Percentiles rank a stretch among this genome's conserved stretches.
These are phyloP conservation scores for Haliaeetus leucogaster DNA, from an alignment of 2,113 vertebrate genomes.

Conservation along the genomic window DNA sequence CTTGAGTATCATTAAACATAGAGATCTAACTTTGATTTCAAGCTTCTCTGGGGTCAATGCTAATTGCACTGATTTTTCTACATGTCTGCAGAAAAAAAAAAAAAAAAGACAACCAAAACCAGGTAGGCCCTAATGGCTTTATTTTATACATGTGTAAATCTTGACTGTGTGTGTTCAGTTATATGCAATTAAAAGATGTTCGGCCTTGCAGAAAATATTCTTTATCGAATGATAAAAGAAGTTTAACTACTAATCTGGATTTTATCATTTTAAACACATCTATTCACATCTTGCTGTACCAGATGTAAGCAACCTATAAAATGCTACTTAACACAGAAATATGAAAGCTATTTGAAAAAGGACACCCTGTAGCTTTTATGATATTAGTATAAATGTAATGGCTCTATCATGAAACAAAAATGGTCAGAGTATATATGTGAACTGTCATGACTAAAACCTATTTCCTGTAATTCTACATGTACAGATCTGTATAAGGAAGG, in stretches of 20 bases:
- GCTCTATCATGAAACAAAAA: neutral
- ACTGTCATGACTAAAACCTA: neutral
- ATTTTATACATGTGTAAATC: neutral
- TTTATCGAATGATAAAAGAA: neutral
- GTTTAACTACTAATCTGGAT: neutral
- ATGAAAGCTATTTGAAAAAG: neutral
- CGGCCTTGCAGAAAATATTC: neutral
- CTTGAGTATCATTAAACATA: neutral
- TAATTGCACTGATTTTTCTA: neutral
- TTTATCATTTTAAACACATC: neutral
- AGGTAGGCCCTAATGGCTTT: neutral
- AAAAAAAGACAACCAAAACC: neutral
- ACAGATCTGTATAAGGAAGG: neutral
- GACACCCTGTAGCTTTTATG: neutral
- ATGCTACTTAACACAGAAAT: neutral
- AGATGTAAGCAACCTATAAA: neutral
- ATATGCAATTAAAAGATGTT: neutral
- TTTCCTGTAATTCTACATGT: neutral
- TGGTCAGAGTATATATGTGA: neutral
- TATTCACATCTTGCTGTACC: neutral
- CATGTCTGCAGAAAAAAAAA: neutral
- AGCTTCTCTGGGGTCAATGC: neutral
- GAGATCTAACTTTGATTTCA: neutral
- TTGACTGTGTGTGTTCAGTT: neutral
- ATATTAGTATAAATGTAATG: neutral